Evolutionary conservation across 2,888 invertebrate species (phyloP), one percentile per base, ranked within the genome.

Genomic region (Arge pagana): DNA sequence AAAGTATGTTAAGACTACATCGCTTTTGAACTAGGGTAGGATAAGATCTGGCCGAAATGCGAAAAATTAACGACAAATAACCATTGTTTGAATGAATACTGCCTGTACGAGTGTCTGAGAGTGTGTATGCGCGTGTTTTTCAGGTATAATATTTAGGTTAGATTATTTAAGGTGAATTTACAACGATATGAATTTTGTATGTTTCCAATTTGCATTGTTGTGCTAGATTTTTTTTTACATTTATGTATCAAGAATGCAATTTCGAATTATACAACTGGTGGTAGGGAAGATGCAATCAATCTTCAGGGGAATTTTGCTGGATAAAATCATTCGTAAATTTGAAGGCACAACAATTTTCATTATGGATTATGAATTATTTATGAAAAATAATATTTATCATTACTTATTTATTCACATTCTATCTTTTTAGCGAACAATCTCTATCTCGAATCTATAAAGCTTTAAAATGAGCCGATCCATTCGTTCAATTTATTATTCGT

Each of bases 211-310:
- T 45, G 45, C 45, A 45, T 45, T 45, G 23, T 45, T 45, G 45
- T 33, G 33, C 16, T 37, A 33, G 23, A 15, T 33, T 16, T 15
- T 33, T 5, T 45, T 45, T 23, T 15, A n/a, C 31, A 23, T 23
- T 33, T 33, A 15, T 33, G 35, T 23, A 45, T 45, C 45, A 23
- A 45, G 31, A 45, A 45, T 45, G 45, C 31, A 45, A 45, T 31
- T 45, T 45, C 15, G 45, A 45, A 45, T 33, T 26, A 45, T 45
- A 45, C 45, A 45, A 45, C 35, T n/a, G 45, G 45, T 45, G 45
- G 45, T 45, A 26, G 45, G 33, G 45, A 45, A 45, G 45, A 15
- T 45, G 33, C 35, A n/a, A 45, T 7, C 24, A 35, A 45, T 45
- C 45, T 45, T 45, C 45, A 16, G 45, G 45, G 45, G 11, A 45